Evolutionary conservation across 2,797 vertebrate species (phyloP).

Genomic region (Podarcis lilfordi): DNA sequence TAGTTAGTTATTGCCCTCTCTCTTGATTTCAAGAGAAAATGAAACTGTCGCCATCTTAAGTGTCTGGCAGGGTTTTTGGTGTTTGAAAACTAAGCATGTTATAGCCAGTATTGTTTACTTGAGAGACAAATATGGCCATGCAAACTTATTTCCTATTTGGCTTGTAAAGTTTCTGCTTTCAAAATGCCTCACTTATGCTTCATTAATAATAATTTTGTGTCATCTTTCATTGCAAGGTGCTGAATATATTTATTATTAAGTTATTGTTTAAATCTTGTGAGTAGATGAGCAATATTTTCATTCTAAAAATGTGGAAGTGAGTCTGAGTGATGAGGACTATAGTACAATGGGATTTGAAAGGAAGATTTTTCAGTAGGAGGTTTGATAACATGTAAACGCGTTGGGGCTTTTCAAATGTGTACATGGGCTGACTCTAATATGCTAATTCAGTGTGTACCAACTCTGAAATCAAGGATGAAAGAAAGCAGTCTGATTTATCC

Average conservation of each 20-base stretch:
- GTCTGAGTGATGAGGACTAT: background rate
- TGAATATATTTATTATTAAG: background rate
- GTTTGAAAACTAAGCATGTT: slow-evolving; percentile 18
- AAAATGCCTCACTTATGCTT: background rate
- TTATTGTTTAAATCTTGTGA: background rate
- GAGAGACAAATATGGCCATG: background rate
- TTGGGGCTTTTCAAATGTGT: background rate
- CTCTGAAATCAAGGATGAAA: background rate
- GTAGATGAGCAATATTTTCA: background rate
- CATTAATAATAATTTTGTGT: background rate
- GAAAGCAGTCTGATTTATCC: background rate
- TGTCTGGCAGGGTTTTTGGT: slow-evolving; percentile 19
- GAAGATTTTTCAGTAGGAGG: background rate
- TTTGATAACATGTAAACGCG: background rate
- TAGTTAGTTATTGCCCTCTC: background rate
- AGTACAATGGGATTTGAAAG: background rate
- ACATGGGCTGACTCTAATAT: background rate
- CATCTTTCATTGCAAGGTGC: background rate
- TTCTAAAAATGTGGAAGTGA: background rate
- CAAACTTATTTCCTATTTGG: background rate
- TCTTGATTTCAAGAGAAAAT: background rate
- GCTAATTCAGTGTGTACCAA: background rate
- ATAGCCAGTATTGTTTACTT: background rate
- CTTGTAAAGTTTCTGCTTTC: slow-evolving; percentile 11
- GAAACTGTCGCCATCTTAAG: background rate